phyloP scores from a whole-genome alignment of 2,888 invertebrate species.

The Chloromyia formosa region DNA sequence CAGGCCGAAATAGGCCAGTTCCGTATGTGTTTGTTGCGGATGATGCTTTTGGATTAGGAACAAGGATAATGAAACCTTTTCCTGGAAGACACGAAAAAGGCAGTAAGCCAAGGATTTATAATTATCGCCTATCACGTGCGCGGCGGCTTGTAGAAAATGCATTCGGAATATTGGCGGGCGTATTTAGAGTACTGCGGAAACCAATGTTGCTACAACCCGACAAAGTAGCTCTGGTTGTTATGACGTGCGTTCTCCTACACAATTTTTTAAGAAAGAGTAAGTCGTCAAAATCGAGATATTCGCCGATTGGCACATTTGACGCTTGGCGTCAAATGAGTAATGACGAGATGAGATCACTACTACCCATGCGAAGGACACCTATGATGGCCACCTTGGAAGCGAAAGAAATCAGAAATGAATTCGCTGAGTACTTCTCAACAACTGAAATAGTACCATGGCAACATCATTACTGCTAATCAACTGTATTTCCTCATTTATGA shows the following conservation, averaged over 20 bases:
- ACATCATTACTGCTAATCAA: no score
- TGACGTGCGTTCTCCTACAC: constrained; percentile 8
- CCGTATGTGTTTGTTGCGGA: constrained; percentile 41
- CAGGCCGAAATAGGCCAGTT: constrained; percentile 23
- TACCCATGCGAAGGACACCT: no score
- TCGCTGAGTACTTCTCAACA: no score
- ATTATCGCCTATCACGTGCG: background rate
- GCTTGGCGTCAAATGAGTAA: no score
- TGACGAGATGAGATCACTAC: no score
- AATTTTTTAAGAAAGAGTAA: constrained; percentile 5
- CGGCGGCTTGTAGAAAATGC: constrained; percentile 25
- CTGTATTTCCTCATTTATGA: constrained; percentile 26
- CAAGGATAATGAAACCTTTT: constrained; percentile 6
- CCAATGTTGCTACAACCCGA: background rate
- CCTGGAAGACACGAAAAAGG: background rate
- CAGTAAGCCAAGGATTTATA: background rate
- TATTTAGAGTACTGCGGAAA: constrained; percentile 26
- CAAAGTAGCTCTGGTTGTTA: background rate
- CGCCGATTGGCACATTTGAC: background rate
- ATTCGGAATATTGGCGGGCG: constrained; percentile 21
- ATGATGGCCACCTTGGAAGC: no score
- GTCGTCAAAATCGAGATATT: constrained; percentile 1
- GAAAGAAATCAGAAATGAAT: no score
- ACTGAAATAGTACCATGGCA: no score
- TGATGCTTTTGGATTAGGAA: constrained; percentile 31